phyloP scores from a whole-genome alignment of 2,113 vertebrate genomes.

The Cryptomyrus ogoouensis region DNA sequence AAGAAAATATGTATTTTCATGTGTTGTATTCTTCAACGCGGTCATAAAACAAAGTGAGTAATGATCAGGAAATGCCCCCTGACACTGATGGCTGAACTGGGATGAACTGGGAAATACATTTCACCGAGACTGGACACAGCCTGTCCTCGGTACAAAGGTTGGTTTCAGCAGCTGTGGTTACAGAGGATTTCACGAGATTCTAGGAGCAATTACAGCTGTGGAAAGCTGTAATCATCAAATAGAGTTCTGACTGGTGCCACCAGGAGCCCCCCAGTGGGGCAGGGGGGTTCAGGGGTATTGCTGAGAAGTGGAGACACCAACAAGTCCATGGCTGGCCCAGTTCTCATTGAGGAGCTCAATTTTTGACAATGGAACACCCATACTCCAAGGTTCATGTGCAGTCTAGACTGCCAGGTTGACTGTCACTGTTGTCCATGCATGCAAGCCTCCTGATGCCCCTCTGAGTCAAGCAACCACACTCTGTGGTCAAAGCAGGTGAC shows the following conservation, averaged over 20 bases:
- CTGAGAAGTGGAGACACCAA: not conserved
- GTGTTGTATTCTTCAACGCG: not conserved
- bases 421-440: not conserved
- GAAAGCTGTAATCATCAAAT: constrained; percentile 31
- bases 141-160: constrained; percentile 4
- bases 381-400: not conserved
- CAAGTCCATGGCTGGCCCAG: not conserved
- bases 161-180: constrained; percentile 24
- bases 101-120: not conserved
- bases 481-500: not conserved
- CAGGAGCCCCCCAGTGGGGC: not conserved
- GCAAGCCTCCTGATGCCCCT: not conserved
- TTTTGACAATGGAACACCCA: not conserved
- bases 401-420: not conserved
- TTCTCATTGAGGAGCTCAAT: not conserved
- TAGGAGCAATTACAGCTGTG: constrained; percentile 33
- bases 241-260: constrained; percentile 2
- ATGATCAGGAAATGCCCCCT: not conserved
- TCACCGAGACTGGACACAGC: too few species aligned
- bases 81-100: not conserved
- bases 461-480: not conserved
- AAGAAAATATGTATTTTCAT: not conserved
- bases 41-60: not conserved
- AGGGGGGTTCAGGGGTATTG: not conserved
- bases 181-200: constrained; percentile 25